phyloP scores from a whole-genome alignment of 2,888 invertebrate species.

The Nomada hirtipes region DNA sequence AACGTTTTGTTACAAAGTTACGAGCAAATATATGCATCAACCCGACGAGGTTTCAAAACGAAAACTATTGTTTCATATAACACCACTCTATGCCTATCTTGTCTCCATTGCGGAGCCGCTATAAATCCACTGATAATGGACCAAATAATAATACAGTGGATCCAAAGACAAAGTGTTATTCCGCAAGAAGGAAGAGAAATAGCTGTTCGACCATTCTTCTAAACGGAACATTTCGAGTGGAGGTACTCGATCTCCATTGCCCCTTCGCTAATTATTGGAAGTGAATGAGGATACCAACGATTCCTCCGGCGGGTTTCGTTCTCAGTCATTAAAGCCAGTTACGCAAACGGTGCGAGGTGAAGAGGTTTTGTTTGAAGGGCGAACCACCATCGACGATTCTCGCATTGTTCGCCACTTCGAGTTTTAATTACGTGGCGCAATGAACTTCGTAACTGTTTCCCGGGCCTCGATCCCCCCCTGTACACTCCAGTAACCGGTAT shows the following conservation, averaged over 20 bases:
- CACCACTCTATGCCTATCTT: no score
- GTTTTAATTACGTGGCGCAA: constrained; percentile 59
- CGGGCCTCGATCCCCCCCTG: neutral
- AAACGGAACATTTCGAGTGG: neutral
- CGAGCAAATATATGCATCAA: no score
- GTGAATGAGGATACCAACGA: constrained; percentile 16
- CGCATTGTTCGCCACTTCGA: constrained; percentile 55
- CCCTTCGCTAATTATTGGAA: constrained; percentile 23
- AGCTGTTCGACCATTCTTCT: neutral
- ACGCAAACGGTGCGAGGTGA: constrained; percentile 38
- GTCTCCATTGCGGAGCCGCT: no score
- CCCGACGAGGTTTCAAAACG: no score
- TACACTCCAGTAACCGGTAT: constrained; percentile 18
- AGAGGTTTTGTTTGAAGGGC: constrained; percentile 47
- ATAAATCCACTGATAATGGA: no score
- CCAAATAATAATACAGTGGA: no score
- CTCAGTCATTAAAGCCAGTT: constrained; percentile 30
- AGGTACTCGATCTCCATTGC: constrained; percentile 14
- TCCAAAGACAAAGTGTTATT: neutral
- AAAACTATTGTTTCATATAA: no score
- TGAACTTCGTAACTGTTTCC: constrained; percentile 57
- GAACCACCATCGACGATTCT: constrained; percentile 37
- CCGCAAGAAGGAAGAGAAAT: neutral
- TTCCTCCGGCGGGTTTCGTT: constrained; percentile 11
- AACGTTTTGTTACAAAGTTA: no score